Conservation (phyloP, 2,888 invertebrate genomes). For the Imbricaverruca yamaguchii region DNA sequence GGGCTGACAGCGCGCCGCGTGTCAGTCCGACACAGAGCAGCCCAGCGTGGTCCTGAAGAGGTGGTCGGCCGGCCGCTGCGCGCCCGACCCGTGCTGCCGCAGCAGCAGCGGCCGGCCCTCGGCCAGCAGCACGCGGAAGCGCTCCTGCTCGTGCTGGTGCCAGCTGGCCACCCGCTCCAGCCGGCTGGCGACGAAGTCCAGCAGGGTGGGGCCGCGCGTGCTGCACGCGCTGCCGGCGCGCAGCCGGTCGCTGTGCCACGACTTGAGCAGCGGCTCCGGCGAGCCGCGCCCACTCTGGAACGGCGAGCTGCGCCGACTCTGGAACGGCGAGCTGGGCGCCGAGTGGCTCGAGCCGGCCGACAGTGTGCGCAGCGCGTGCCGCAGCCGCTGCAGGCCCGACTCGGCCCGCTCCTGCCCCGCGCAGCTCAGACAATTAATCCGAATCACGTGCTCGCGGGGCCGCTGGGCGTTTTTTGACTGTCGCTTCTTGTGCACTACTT, state of each 20-base stretch:
- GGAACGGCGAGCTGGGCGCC: conserved; percentile 12
- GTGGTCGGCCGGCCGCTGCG: not conserved
- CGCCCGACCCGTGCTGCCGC: not conserved
- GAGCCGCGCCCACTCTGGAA: not conserved
- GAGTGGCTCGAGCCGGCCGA: not conserved
- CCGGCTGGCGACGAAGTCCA: not conserved
- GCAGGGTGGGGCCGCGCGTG: not conserved
- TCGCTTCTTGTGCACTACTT: not conserved
- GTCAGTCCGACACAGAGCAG: not conserved
- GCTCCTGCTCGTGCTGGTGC: not conserved
- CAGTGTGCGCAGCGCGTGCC: not conserved
- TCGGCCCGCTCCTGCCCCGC: not conserved
- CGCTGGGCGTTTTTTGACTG: conserved; percentile 1
- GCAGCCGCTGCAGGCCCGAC: not conserved
- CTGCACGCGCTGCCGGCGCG: not conserved
- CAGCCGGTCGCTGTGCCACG: conserved; percentile 9
- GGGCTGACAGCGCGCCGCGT: too few relatives aligned
- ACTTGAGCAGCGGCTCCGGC: not conserved
- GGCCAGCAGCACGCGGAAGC: not conserved
- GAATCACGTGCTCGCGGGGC: conserved; percentile 11
- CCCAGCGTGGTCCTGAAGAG: not conserved
- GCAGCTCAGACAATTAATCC: conserved; percentile 2
- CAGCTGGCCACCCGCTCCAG: not conserved
- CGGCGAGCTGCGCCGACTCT: not conserved
- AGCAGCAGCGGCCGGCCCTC: not conserved